Percentiles rank a stretch among this genome's conserved stretches.
Conservation (phyloP, 2,113 vertebrate genomes). For the Gallinago undulata region DNA sequence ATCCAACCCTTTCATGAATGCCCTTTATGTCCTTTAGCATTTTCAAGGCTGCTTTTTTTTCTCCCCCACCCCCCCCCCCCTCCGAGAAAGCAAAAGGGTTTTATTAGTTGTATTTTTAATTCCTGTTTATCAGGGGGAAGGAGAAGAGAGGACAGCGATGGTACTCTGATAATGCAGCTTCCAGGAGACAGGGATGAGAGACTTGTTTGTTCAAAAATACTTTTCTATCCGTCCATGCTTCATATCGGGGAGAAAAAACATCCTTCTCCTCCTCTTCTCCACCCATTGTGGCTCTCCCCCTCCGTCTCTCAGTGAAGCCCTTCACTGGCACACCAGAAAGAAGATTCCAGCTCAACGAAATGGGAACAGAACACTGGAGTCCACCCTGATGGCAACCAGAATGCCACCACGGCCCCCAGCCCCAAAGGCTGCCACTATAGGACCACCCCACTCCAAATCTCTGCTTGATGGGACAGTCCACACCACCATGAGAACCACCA, state of each 20-base stretch:
- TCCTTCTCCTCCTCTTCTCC: background rate
- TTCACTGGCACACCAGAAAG: background rate
- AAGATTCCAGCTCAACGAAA: background rate
- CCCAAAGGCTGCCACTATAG: background rate
- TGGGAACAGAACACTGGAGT: background rate
- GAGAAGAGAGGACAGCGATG: background rate
- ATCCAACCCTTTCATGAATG: conserved; percentile 64
- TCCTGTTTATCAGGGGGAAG: background rate
- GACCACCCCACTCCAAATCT: background rate
- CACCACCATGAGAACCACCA: background rate
- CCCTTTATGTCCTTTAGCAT: conserved; percentile 65
- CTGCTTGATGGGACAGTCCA: background rate
- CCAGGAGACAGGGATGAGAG: conserved; percentile 29
- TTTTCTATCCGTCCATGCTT: background rate
- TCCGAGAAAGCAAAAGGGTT: conserved; percentile 29
- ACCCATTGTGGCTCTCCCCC: background rate
- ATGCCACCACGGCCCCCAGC: background rate
- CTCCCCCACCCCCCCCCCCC: background rate
- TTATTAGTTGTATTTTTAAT: conserved; percentile 59
- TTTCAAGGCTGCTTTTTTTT: conserved; percentile 1
- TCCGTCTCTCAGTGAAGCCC: background rate
- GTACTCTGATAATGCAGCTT: conserved; percentile 10
- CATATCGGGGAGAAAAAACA: background rate
- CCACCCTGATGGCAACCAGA: background rate
- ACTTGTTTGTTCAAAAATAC: conserved; percentile 32